Conservation (phyloP, 2,113 vertebrate species). For the Oncorhynchus nerka region DNA sequence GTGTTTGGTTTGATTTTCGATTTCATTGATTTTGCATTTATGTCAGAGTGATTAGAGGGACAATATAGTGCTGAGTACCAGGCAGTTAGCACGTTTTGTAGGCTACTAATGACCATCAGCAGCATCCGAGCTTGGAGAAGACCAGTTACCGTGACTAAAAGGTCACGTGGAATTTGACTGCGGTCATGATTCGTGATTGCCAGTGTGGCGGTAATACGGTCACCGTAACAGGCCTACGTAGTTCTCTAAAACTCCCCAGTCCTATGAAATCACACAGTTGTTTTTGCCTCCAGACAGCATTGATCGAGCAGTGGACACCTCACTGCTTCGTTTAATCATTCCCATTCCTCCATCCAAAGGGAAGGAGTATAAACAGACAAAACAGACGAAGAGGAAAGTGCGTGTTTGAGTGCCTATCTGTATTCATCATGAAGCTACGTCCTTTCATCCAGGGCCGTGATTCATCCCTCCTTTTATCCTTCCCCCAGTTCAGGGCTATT, state of each 20-base stretch:
- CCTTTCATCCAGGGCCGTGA: neutral
- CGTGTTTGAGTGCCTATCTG: neutral
- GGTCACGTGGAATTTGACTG: too few relatives aligned
- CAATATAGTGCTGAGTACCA: too few relatives aligned
- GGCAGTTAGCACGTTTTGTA: too few relatives aligned
- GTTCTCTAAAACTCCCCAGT: neutral
- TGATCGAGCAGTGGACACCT: slow-evolving; percentile 32
- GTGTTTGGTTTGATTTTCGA: too few relatives aligned
- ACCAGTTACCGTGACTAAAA: too few relatives aligned
- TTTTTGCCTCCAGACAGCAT: slow-evolving; percentile 30
- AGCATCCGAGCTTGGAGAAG: too few relatives aligned
- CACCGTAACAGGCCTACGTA: neutral
- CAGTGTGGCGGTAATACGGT: too few relatives aligned
- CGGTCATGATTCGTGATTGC: too few relatives aligned
- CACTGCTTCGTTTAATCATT: slow-evolving; percentile 35
- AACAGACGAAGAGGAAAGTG: neutral
- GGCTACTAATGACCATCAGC: too few relatives aligned
- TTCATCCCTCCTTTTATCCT: neutral
- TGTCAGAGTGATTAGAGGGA: too few relatives aligned
- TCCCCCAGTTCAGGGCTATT: slow-evolving; percentile 7
- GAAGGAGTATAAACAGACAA: neutral
- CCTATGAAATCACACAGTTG: slow-evolving; percentile 25
- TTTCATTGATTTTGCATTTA: too few relatives aligned
- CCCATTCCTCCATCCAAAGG: slow-evolving; percentile 22
- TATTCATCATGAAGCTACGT: slow-evolving; percentile 1